Evolutionary conservation across 2,797 vertebrate genomes (phyloP).

Genomic region (Platyrinchus mystaceus): DNA sequence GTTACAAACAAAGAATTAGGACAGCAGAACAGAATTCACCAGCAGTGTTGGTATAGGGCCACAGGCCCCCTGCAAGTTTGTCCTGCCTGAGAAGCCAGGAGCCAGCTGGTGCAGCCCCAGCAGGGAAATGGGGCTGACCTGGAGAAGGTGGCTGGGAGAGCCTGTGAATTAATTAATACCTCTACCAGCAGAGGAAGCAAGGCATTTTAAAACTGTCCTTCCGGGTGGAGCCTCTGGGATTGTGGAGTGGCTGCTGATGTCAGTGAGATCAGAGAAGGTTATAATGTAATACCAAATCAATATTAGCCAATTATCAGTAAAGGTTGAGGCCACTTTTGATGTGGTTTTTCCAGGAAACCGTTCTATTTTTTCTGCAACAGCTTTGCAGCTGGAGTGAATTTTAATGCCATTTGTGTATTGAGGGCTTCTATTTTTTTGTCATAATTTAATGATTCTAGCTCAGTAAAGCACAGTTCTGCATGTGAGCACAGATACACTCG

Average conservation of each 20-base stretch:
- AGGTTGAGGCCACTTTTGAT: constrained; percentile 38
- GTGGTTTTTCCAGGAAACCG: constrained; percentile 9
- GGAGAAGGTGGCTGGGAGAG: constrained; percentile 28
- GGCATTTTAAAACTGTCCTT: constrained; percentile 20
- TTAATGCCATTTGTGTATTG: not conserved
- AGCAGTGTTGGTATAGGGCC: not conserved
- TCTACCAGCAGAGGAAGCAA: constrained; percentile 11
- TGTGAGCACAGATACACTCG: not conserved
- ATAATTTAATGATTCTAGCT: not conserved
- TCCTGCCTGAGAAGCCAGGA: not conserved
- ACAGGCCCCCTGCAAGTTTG: not conserved
- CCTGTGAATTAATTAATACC: constrained; percentile 38
- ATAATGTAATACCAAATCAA: constrained; percentile 52
- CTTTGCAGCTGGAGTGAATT: constrained; percentile 18
- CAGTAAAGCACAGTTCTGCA: rapidly evolving
- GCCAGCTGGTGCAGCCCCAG: constrained; percentile 32
- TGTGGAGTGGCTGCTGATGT: constrained; percentile 17
- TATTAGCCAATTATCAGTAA: constrained; percentile 58
- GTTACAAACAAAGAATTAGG: not conserved
- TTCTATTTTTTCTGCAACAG: constrained; percentile 36
- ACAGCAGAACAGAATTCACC: not conserved
- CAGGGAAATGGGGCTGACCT: constrained; percentile 24
- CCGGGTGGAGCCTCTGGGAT: constrained; percentile 26
- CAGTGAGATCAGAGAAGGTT: constrained; percentile 38
- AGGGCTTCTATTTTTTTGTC: not conserved